Evolutionary conservation across 2,888 invertebrate species (phyloP).

Genomic region (Heliconius ethilla): DNA sequence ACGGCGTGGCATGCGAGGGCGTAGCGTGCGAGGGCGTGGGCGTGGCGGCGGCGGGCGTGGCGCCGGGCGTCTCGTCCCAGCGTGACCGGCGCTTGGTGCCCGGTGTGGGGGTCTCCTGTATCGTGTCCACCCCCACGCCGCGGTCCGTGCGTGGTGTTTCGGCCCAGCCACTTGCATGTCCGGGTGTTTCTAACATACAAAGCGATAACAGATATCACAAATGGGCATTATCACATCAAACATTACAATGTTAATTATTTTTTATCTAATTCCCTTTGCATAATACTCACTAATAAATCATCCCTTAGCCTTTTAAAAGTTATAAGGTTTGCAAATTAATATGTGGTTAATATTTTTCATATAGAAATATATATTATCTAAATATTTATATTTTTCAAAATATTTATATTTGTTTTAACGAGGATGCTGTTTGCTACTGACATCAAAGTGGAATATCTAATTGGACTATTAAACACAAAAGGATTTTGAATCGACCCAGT

Average conservation of each 20-base stretch:
- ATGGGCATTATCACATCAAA: no score
- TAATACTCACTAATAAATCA: no score
- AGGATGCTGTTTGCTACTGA: no score
- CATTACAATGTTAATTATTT: background rate
- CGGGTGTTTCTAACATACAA: conserved; percentile 90
- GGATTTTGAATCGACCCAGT: no score
- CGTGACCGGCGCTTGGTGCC: conserved; percentile 97
- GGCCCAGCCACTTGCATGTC: conserved; percentile 98
- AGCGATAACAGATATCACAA: background rate
- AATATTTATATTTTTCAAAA: no score
- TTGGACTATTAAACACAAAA: no score
- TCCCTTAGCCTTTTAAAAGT: no score
- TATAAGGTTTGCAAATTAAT: no score
- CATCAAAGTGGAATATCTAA: no score
- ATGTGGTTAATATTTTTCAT: no score
- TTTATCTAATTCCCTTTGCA: background rate
- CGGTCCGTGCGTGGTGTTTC: conserved; percentile 98
- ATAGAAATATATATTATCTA: background rate
- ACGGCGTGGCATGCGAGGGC: conserved; percentile 87
- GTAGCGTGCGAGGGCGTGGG: conserved; percentile 88
- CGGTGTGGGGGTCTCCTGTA: conserved; percentile 96
- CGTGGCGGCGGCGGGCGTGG: conserved; percentile 87
- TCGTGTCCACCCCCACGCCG: conserved; percentile 87
- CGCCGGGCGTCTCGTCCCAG: conserved; percentile 99
- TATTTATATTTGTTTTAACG: no score